phyloP scores from a whole-genome alignment of 2,113 vertebrate genomes.

The Dolichallabes microphthalmus region DNA sequence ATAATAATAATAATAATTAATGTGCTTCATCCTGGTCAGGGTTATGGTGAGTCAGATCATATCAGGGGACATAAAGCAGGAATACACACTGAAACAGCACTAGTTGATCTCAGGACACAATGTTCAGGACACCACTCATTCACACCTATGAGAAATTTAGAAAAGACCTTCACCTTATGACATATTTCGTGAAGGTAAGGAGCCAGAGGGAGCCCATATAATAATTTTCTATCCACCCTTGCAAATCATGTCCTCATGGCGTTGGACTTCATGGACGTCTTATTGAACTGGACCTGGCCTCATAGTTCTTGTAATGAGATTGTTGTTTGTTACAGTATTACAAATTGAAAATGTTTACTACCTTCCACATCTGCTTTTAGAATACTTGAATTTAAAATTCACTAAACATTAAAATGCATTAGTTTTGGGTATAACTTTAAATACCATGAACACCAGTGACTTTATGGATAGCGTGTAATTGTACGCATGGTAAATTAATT shows the following conservation, averaged over 20 bases:
- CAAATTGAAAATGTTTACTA: background rate
- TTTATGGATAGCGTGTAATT: background rate
- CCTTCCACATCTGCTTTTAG: background rate
- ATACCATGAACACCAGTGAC: background rate
- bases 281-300: background rate
- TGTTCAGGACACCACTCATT: no score
- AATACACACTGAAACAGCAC: background rate
- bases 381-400: background rate
- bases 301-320: background rate
- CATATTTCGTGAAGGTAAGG: background rate
- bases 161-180: background rate
- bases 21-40: background rate
- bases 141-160: background rate
- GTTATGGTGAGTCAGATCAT: background rate
- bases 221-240: background rate
- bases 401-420: background rate
- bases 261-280: background rate
- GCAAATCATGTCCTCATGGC: background rate
- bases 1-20: no score
- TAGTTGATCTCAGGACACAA: background rate
- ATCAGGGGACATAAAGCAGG: background rate
- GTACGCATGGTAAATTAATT: background rate
- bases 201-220: background rate
- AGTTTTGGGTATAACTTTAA: background rate
- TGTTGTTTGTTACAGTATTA: background rate